A percentile compares a stretch with the other conserved stretches of the same genome.
These are phyloP conservation scores for Peucedramus taeniatus DNA, from an alignment of 2,113 vertebrate species.

Conservation along the genomic window DNA sequence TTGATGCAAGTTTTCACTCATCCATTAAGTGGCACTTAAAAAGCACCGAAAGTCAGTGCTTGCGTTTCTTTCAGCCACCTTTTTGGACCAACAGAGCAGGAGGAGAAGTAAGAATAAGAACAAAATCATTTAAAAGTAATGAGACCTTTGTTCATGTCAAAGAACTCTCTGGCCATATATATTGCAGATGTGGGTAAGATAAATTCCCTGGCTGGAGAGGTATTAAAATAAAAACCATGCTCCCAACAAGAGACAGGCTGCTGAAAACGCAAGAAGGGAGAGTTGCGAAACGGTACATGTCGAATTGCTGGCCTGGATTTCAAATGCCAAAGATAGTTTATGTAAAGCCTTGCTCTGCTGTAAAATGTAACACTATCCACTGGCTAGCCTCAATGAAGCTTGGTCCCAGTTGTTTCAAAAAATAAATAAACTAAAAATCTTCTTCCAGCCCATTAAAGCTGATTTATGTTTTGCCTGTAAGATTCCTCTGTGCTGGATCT, in stretches of 20 bases:
- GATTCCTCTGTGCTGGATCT: slow-evolving; percentile 51
- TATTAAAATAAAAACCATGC: slow-evolving; percentile 43
- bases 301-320: slow-evolving; percentile 75
- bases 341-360: slow-evolving; percentile 73
- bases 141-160: slow-evolving; percentile 54
- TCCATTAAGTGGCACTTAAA: slow-evolving; percentile 38
- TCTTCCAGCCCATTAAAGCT: slow-evolving; percentile 73
- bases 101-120: slow-evolving; percentile 45
- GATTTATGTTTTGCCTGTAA: slow-evolving; percentile 63
- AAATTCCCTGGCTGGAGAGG: slow-evolving; percentile 48
- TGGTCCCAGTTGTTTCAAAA: slow-evolving; percentile 73
- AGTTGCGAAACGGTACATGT: slow-evolving; percentile 74
- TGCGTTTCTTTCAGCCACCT: slow-evolving; percentile 24
- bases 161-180: slow-evolving; percentile 51
- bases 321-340: slow-evolving; percentile 79
- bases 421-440: slow-evolving; percentile 74
- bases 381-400: slow-evolving; percentile 65
- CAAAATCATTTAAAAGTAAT: slow-evolving; percentile 60
- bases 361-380: slow-evolving; percentile 77
- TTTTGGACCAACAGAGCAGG: slow-evolving; percentile 24
- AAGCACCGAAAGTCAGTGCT: neutral
- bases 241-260: slow-evolving; percentile 55
- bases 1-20: slow-evolving; percentile 54
- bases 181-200: slow-evolving; percentile 67
- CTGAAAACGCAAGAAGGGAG: slow-evolving; percentile 63